Base-by-base conservation (phyloP, 2,888 invertebrate genomes). In the Gnatocerus cornutus region DNA sequence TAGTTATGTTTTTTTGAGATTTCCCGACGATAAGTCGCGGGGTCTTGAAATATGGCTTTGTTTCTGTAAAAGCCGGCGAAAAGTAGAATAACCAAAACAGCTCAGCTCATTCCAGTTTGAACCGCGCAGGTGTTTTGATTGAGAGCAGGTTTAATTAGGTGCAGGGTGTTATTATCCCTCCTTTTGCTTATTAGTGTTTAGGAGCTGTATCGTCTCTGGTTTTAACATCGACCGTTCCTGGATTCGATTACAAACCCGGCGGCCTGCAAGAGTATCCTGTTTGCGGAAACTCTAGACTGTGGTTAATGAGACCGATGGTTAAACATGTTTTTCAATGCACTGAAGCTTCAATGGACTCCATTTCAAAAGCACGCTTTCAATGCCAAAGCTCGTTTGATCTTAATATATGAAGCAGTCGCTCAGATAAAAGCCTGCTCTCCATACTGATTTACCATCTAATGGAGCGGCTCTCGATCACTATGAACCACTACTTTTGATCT, bases 361-460 rank as follows among this genome's bases (percentile, higher is more conserved):
- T 70, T 69, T 73, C 70, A 74, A 73, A 74, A 73, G 72, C 72
- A 62, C 63, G 71, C 74, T 73, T 76, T 73, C 70, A 73, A 74
- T 75, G 71, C 71, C 74, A 79, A 81, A 82, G 82, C 81, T 80
- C 83, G 83, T 84, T 84, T 84, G 84, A 84, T 84, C 83, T 84
- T 83, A 84, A 82, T 83, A 83, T 83, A 77, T 81, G 82, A 78
- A 80, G 80, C 78, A 81, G 79, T 79, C 80, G 80, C 74, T 73
- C 74, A 77, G 77, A 78, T 80, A 76, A 80, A 81, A 79, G 80
- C 79, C 74, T 74, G 77, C 74, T 75, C 75, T 75, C 72, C 74
- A 70, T 68, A 55, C 75, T 78, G 78, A 79, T 79, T 79, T 79
- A 74, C 76, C 74, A 74, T 72, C 77, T 80, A 80, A 79, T 79